Conservation (phyloP, 2,888 invertebrate genomes). For the Nomada fabriciana region DNA sequence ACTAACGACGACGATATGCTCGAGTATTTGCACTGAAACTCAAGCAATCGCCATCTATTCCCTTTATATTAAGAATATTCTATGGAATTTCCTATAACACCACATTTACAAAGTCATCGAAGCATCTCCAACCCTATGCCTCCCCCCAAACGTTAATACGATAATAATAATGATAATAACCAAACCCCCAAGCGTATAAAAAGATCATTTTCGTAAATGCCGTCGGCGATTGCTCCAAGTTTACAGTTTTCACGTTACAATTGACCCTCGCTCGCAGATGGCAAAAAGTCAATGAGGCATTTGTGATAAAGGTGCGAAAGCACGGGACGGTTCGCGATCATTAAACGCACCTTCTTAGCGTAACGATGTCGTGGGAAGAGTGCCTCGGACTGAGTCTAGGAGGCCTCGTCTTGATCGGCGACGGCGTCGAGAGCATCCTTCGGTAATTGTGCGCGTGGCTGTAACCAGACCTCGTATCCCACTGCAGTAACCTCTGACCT, state of each 20-base stretch:
- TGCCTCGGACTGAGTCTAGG: conserved; percentile 84
- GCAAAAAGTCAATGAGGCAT: conserved; percentile 68
- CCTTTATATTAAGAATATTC: too few relatives aligned
- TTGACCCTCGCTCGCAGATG: conserved; percentile 54
- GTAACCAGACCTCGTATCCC: conserved; percentile 84
- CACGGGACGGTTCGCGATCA: conserved; percentile 20
- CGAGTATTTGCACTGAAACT: conserved; percentile 17
- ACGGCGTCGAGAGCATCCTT: conserved; percentile 85
- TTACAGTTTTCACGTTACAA: conserved; percentile 17
- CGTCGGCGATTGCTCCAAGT: conserved; percentile 39
- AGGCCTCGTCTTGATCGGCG: conserved; percentile 85
- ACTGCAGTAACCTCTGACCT: conserved; percentile 86
- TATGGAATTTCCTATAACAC: background rate
- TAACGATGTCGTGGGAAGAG: conserved; percentile 83
- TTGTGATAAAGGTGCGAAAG: conserved; percentile 63
- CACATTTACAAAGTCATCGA: background rate
- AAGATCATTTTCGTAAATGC: background rate
- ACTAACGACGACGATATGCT: background rate
- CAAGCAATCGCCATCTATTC: conserved; percentile 30
- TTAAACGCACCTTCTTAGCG: conserved; percentile 79
- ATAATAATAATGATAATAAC: background rate
- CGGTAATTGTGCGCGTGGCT: conserved; percentile 84
- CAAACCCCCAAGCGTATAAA: background rate
- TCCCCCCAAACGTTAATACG: background rate
- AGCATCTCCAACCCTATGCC: background rate